A percentile compares a stretch with the other conserved stretches of the same genome.
Evolutionary conservation across 1,140 invertebrate genomes (phyloP).

Genomic region (Rhopalosiphum padi): DNA sequence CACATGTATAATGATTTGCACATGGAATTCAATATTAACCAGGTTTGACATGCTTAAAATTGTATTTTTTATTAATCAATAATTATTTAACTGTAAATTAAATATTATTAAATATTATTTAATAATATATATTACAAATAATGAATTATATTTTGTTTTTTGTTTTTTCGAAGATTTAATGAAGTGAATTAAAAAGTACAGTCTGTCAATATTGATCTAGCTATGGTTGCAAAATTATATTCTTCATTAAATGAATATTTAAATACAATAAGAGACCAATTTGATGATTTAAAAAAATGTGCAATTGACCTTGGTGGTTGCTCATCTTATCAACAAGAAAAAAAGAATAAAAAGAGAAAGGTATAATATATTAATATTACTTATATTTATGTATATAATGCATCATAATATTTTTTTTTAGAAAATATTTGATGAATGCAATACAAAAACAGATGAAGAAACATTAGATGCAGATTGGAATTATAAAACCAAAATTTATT

Average conservation of each 20-base stretch:
- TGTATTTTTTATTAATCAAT: no score
- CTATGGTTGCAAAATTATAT: background rate
- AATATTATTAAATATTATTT: no score
- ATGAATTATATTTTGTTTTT: no score
- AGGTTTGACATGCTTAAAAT: no score
- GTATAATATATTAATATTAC: background rate
- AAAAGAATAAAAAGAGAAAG: background rate
- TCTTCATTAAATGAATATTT: background rate
- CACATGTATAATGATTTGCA: no score
- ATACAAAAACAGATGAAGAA: background rate
- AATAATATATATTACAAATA: no score
- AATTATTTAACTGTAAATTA: no score
- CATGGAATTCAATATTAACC: no score
- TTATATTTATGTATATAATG: background rate
- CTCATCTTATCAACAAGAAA: background rate
- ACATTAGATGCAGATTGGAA: background rate
- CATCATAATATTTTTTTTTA: background rate
- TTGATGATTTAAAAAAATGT: background rate
- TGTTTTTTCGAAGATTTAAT: background rate
- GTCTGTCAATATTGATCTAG: background rate
- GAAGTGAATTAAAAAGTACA: background rate
- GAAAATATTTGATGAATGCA: background rate
- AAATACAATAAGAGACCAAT: background rate
- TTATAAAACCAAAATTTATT: background rate
- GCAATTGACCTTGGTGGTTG: background rate